Percentiles rank a stretch among this genome's conserved stretches.
Conservation (phyloP, 1,140 invertebrate genomes). For the Aphaenogaster floridana region DNA sequence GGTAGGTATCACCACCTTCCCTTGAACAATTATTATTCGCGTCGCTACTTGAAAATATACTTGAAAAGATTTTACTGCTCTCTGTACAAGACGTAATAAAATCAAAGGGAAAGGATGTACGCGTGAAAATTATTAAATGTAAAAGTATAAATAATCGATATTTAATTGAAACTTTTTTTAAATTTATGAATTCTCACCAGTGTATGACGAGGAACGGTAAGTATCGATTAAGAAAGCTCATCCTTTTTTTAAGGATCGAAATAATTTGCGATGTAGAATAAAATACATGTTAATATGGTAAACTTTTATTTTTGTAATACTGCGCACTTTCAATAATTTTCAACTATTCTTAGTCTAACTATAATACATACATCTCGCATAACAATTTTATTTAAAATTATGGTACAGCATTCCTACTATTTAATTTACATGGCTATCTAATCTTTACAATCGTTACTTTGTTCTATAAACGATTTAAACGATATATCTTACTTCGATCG, state of each 20-base stretch:
- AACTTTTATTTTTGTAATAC: conserved; percentile 84
- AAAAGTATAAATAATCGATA: too few species aligned
- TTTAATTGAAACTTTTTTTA: too few species aligned
- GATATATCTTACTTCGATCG: conserved; percentile 45
- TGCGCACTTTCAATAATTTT: conserved; percentile 80
- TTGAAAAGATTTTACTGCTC: too few species aligned
- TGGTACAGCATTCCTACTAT: conserved; percentile 80
- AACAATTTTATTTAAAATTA: conserved; percentile 79
- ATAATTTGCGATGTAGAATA: background rate
- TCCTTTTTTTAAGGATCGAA: background rate
- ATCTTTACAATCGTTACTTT: conserved; percentile 75
- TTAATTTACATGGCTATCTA: conserved; percentile 77
- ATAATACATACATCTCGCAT: conserved; percentile 67
- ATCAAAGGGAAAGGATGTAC: background rate
- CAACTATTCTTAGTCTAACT: conserved; percentile 69
- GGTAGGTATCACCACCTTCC: background rate
- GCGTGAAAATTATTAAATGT: background rate
- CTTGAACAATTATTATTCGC: too few species aligned
- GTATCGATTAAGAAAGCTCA: background rate
- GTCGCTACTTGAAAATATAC: too few species aligned
- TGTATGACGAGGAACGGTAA: background rate
- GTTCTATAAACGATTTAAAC: conserved; percentile 29
- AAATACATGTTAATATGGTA: background rate
- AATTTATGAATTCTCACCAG: background rate
- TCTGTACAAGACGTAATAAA: background rate